phyloP scores from a whole-genome alignment of 1,140 invertebrate species.

The Eurytemora carolleeae region DNA sequence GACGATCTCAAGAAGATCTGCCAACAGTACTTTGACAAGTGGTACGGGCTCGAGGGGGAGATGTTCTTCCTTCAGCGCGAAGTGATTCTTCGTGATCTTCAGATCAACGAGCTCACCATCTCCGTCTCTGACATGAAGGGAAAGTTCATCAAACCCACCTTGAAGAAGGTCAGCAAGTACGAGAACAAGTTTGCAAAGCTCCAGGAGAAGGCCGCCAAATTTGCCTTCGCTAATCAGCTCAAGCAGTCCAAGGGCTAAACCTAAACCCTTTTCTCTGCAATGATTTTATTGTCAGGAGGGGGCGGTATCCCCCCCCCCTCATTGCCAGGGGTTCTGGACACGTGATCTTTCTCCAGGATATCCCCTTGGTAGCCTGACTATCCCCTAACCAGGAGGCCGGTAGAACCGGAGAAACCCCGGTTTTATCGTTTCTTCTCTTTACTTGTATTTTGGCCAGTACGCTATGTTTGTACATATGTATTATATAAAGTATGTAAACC shows the following conservation, averaged over 20 bases:
- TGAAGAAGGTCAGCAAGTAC: constrained; percentile 99
- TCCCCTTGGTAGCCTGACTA: too few species aligned
- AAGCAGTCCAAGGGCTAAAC: constrained; percentile 41
- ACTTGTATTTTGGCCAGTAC: too few species aligned
- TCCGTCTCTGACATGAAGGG: constrained; percentile 99
- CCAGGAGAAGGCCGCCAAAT: constrained; percentile 89
- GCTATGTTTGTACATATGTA: too few species aligned
- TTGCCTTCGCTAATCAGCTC: constrained; percentile 96
- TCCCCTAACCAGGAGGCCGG: too few species aligned
- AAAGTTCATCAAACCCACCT: constrained; percentile 97
- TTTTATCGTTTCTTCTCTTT: too few species aligned
- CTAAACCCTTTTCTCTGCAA: too few species aligned
- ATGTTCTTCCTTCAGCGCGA: constrained; percentile 15
- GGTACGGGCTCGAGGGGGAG: constrained; percentile 14
- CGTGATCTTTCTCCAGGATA: too few species aligned
- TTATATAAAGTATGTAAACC: too few species aligned
- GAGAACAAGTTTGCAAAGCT: constrained; percentile 97
- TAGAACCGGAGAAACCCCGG: too few species aligned
- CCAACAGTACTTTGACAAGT: constrained; percentile 15
- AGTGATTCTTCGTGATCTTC: constrained; percentile 23
- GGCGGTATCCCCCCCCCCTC: too few species aligned
- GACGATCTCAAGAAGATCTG: constrained; percentile 18
- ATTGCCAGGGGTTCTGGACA: too few species aligned
- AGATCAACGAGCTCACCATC: constrained; percentile 96
- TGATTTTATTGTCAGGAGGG: too few species aligned